Base-by-base conservation (phyloP, 1,140 invertebrate species). In the Heliconius melpomene region DNA sequence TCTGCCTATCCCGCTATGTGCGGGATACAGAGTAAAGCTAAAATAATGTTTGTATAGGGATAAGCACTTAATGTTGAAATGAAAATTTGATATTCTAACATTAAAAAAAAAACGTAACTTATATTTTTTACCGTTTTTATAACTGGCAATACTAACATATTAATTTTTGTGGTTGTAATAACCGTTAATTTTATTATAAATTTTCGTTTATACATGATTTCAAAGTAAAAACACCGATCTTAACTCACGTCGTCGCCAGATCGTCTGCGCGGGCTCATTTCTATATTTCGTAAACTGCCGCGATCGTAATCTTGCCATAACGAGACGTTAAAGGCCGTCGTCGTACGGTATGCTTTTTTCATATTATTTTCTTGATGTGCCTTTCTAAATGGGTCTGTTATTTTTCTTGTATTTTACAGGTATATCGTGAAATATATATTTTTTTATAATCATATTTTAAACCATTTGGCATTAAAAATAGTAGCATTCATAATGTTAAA, bases 261-360 rank as follows among this genome's bases (percentile, higher is more conserved):
- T 38, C 74, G 57, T 76, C 52, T 57, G 52, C 52, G 52, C 26
- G 54, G 11, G 13, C 46, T n/a, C 26, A 66, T 66, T 66, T 66
- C 60, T 66, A 66, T 16, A 54, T 38, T 46, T 74, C 40, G n/a
- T 40, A 73, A 50, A 46, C 38, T 26, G 60, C 13, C 60, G 36
- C n/a, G 72, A 74, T 74, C 72, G 38, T 50, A 74, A 74, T 74
- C 72, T 74, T 26, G 23, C 60, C 60, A 74, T 74, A 46, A 75
- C 50, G 74, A 60, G 74, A 57, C 13, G 74, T 40, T 74, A 74
- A 46, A 74, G 72, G 40, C 40, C 40, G 40, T 23, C 40, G 72
- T 20, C 72, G 46, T 46, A 1, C 32, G 29, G 29, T 32, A 32
- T 32, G 38, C 32, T 73, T 38, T 73, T 40, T 40, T 66, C 26